Evolutionary conservation across 2,797 vertebrate species (phyloP).

Genomic region (Propithecus deckenii): DNA sequence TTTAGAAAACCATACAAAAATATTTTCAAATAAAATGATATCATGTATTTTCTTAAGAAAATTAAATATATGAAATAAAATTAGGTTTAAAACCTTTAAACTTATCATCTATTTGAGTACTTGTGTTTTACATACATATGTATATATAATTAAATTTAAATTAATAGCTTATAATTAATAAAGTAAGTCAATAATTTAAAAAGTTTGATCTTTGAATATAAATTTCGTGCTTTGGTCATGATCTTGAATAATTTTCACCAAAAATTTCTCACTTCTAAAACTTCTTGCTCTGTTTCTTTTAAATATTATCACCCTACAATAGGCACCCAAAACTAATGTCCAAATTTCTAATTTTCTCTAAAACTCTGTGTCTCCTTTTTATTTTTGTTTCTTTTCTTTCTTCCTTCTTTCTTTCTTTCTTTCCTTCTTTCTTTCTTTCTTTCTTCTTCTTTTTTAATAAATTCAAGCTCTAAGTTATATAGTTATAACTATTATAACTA

Average conservation of each 20-base stretch:
- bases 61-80: background rate
- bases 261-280: background rate
- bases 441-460: background rate
- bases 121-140: background rate
- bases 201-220: background rate
- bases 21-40: no score
- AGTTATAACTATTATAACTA: no score
- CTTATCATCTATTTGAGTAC: background rate
- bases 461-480: background rate
- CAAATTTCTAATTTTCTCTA: background rate
- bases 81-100: background rate
- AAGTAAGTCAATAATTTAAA: background rate
- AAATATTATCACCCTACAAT: background rate
- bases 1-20: no score
- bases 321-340: background rate
- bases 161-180: background rate
- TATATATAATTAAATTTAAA: background rate
- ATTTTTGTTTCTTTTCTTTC: background rate
- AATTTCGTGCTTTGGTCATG: background rate
- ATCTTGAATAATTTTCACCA: background rate
- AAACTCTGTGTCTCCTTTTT: background rate
- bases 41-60: background rate
- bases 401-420: background rate
- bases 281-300: background rate
- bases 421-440: background rate